Evolutionary conservation across 2,113 vertebrate species (phyloP), one percentile per base, ranked within the genome.

Genomic region (Oxyura jamaicensis): DNA sequence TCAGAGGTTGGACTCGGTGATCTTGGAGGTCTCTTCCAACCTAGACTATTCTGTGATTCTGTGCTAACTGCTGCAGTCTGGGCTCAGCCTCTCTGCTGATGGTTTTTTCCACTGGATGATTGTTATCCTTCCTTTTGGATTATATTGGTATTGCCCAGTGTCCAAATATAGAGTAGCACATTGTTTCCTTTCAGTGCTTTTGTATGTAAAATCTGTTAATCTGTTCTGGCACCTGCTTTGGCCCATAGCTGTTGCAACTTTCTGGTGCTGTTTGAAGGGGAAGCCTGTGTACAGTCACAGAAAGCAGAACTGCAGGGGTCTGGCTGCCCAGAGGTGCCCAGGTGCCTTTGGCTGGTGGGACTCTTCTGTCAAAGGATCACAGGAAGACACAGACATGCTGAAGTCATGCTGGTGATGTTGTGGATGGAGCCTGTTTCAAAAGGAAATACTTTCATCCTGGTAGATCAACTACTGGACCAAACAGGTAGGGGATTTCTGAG

Each of bases 101-200:
- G 39, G n/a, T 6, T 3, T 63, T 88, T 88, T 58, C 65, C 66
- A 62, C 18, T 78, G 46, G 33, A 63, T 48, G 29, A 69, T 22
- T 82, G 10, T 89, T 82, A 69, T 85, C 0, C 50, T 90, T 86
- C 67, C 80, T 65, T 88, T 48, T 84, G 35, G 42, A 21, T 88
- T 46, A 48, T 39, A 13, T 14, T 82, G 56, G 48, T 48, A 22
- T 79, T 84, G 44, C 48, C 52, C 36, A 8, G 3, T 42, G 74
- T 85, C 58, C 41, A 91, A 89, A 89, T 62, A 48, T 2, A 84
- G 77, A 63, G 12, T 56, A 62, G 62, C 56, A 86, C 58, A 21
- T 19, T 66, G 42, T 69, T 90, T 91, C 62, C 44, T 76, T 73
- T 92, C 78, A 62, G 21, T 92, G 77, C 74, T 90, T 92, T 89